phyloP scores from a whole-genome alignment of 2,797 vertebrate genomes.

The Phrynocephalus vlangalii region DNA sequence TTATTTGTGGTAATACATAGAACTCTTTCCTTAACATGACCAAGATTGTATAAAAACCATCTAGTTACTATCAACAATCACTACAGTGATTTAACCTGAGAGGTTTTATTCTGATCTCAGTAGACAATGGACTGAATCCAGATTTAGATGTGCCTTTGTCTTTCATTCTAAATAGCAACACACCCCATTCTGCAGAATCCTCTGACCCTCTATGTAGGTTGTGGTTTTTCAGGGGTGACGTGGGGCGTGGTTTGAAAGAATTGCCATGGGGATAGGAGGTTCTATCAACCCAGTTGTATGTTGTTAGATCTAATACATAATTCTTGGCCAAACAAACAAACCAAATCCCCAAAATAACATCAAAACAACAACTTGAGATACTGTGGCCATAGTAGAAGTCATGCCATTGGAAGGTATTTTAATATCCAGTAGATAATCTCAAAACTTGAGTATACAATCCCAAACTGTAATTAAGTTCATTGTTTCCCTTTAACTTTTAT shows the following conservation, averaged over 20 bases:
- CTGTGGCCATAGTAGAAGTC: background rate
- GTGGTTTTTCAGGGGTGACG: too few species aligned
- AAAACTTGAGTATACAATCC: background rate
- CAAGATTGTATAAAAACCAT: background rate
- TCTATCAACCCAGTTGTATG: background rate
- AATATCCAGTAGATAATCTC: background rate
- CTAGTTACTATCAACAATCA: background rate
- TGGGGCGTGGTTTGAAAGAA: too few species aligned
- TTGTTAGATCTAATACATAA: background rate
- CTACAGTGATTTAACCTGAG: background rate
- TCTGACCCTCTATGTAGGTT: too few species aligned
- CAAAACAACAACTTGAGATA: background rate
- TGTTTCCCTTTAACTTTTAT: conserved; percentile 36
- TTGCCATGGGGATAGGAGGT: background rate
- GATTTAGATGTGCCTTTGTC: background rate
- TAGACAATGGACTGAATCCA: background rate
- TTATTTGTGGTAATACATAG: background rate
- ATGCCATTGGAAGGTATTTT: background rate
- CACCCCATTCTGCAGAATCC: too few species aligned
- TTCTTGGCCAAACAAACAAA: background rate
- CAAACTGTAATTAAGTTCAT: conserved; percentile 16
- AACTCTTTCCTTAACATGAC: background rate
- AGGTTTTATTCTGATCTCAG: background rate
- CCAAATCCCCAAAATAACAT: too few species aligned
- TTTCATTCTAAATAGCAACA: too few species aligned